phyloP scores from a whole-genome alignment of 2,797 vertebrate genomes.

The Tokudaia tokunoshimensis region DNA sequence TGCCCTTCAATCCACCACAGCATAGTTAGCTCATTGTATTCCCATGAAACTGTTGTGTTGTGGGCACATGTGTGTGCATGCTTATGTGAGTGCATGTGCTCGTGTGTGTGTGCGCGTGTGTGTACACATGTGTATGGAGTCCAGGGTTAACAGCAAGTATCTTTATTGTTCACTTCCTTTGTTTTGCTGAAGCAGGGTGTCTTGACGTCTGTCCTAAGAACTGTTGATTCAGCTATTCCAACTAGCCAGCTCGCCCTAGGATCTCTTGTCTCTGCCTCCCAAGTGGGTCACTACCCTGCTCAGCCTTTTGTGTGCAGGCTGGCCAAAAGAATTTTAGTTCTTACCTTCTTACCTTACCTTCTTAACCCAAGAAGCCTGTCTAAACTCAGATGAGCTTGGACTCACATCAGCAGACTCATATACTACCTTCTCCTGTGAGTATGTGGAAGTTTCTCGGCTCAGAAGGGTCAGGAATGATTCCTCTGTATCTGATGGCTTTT shows the following conservation, averaged over 20 bases:
- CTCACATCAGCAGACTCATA: accelerated
- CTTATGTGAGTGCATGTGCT: background rate
- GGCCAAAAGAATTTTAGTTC: background rate
- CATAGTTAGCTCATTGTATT: background rate
- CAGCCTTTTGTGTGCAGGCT: no score
- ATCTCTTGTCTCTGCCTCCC: background rate
- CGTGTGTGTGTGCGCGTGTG: background rate
- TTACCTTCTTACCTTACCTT: background rate
- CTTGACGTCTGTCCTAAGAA: background rate
- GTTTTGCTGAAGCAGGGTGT: background rate
- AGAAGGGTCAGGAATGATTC: background rate
- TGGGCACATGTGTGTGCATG: background rate
- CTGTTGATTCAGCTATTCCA: background rate
- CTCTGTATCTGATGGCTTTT: background rate
- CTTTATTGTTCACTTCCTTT: background rate
- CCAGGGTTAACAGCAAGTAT: background rate
- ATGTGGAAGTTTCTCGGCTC: background rate
- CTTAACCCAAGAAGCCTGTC: background rate
- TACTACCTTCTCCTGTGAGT: background rate
- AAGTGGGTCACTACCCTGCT: background rate
- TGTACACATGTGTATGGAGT: background rate
- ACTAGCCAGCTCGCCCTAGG: background rate
- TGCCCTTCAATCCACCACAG: background rate
- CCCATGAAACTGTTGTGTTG: background rate
- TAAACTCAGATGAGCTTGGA: background rate